phyloP scores from a whole-genome alignment of 2,797 vertebrate species.

The Ctenochaetus hawaiiensis region DNA sequence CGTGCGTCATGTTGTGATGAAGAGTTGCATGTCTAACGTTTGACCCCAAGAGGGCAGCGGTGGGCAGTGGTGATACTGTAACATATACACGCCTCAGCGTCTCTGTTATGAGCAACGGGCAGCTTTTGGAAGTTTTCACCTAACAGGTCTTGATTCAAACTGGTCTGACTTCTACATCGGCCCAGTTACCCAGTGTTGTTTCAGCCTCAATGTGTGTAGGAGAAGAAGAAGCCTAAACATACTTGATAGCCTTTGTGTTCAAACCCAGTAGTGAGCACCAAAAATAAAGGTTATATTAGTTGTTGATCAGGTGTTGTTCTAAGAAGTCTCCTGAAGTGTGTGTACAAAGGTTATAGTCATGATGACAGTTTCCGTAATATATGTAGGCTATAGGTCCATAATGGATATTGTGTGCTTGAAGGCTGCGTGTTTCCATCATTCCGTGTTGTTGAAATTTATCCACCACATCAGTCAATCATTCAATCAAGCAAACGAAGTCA shows the following conservation, averaged over 20 bases:
- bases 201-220: not conserved
- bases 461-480: not conserved
- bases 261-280: no score
- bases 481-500: not conserved
- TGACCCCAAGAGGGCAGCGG: conserved; percentile 60
- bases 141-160: not conserved
- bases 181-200: not conserved
- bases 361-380: no score
- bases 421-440: no score
- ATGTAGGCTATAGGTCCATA: not conserved
- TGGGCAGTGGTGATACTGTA: not conserved
- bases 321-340: no score
- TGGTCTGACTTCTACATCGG: not conserved
- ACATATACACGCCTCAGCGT: not conserved
- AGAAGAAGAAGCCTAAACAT: not conserved
- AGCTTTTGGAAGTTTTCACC: not conserved
- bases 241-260: no score
- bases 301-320: no score
- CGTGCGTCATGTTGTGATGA: not conserved
- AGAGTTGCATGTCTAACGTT: not conserved
- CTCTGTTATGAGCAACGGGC: not conserved
- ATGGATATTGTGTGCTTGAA: not conserved
- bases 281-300: no score
- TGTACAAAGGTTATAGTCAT: no score
- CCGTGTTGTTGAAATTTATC: not conserved